phyloP scores from a whole-genome alignment of 2,797 vertebrate species.

The Rhinoraja longicauda region DNA sequence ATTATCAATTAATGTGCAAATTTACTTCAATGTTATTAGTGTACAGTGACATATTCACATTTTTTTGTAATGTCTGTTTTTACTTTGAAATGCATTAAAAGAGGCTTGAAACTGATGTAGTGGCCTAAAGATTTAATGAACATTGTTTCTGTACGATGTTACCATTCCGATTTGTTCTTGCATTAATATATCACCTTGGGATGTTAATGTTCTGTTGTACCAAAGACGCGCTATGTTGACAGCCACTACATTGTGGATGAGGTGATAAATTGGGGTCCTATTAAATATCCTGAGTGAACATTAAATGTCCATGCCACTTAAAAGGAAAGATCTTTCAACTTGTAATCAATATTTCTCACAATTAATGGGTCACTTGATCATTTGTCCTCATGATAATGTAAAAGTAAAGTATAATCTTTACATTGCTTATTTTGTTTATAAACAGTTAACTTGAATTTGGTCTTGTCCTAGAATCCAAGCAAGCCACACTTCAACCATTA shows the following conservation, averaged over 20 bases:
- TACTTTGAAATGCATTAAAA: too few species aligned
- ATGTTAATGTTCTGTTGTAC: neutral
- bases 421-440: constrained; percentile 10
- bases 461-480: constrained; percentile 83
- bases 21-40: too few species aligned
- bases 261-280: neutral
- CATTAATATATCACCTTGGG: neutral
- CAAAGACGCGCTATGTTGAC: neutral
- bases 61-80: too few species aligned
- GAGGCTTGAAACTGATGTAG: neutral
- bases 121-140: neutral
- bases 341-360: neutral
- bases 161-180: neutral
- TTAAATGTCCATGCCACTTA: neutral
- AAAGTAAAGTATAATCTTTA: too few species aligned
- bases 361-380: neutral
- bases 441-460: neutral
- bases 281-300: constrained; percentile 24
- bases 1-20: too few species aligned
- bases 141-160: neutral
- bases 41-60: too few species aligned
- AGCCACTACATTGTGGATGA: neutral
- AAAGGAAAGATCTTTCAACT: neutral
- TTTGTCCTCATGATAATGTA: neutral
- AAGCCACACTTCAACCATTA: constrained; percentile 99